These are phyloP conservation scores for Ganaspis brasiliensis DNA, from an alignment of 2,888 invertebrate genomes.

Conservation along the genomic window DNA sequence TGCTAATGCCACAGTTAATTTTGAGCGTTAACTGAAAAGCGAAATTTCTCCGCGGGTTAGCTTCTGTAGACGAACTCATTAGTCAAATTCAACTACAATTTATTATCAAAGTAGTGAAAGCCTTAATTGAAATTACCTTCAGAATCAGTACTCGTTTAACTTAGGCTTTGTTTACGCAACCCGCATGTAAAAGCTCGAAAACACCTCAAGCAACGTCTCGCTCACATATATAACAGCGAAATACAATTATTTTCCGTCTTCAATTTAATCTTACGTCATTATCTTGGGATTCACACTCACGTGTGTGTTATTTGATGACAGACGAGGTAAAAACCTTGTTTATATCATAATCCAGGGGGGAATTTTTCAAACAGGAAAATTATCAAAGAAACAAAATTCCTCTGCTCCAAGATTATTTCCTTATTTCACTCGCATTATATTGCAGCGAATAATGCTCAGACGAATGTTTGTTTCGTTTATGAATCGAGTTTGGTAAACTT, in stretches of 20 bases:
- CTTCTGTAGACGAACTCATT: constrained; percentile 21
- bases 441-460: neutral
- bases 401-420: neutral
- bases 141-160: constrained; percentile 9
- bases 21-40: neutral
- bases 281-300: neutral
- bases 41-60: constrained; percentile 22
- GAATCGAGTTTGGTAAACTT: neutral
- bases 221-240: neutral
- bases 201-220: neutral
- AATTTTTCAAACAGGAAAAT: neutral
- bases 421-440: neutral
- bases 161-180: constrained; percentile 17
- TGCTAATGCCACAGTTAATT: constrained; percentile 11
- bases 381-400: neutral
- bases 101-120: constrained; percentile 1
- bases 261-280: neutral
- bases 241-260: neutral
- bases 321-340: neutral
- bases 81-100: constrained; percentile 12
- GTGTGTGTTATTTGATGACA: neutral
- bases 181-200: constrained; percentile 27
- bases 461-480: constrained; percentile 28
- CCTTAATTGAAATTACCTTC: constrained; percentile 23
- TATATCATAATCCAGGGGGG: neutral